Percentiles rank a stretch among this genome's conserved stretches.
Conservation (phyloP, 2,797 vertebrate genomes). For the Kryptolebias ocellatus region DNA sequence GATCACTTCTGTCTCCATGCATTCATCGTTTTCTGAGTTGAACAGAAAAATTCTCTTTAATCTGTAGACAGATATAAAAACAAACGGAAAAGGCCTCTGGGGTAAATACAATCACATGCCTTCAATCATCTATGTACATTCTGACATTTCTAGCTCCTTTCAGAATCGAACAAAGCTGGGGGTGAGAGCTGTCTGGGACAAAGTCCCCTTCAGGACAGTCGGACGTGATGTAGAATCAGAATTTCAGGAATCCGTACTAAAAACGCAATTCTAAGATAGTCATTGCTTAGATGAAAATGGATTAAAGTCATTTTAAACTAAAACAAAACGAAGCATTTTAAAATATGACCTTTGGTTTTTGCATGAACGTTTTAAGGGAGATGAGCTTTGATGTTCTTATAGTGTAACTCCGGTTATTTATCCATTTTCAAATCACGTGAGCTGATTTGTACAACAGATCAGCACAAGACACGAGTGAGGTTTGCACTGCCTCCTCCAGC, state of each 20-base stretch:
- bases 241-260: not conserved
- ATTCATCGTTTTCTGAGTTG: constrained; percentile 20
- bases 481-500: constrained; percentile 17
- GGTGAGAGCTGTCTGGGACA: constrained; percentile 53
- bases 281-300: not conserved
- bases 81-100: constrained; percentile 75
- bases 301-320: constrained; percentile 2
- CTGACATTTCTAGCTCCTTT: constrained; percentile 41
- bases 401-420: not conserved
- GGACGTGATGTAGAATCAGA: constrained; percentile 5
- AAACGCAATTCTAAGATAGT: not conserved
- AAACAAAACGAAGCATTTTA: constrained; percentile 27
- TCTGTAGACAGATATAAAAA: constrained; percentile 34
- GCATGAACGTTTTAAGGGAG: constrained; percentile 12
- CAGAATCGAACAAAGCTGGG: constrained; percentile 49
- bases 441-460: constrained; percentile 20
- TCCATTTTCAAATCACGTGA: constrained; percentile 11
- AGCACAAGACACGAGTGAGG: constrained; percentile 1
- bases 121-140: constrained; percentile 56
- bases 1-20: constrained; percentile 52
- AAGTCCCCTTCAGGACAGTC: constrained; percentile 50
- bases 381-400: constrained; percentile 40
- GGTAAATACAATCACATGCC: constrained; percentile 68
- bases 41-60: constrained; percentile 36
- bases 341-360: constrained; percentile 69